Conservation (phyloP, 2,888 invertebrate genomes). For the Pegoplata infirma region DNA sequence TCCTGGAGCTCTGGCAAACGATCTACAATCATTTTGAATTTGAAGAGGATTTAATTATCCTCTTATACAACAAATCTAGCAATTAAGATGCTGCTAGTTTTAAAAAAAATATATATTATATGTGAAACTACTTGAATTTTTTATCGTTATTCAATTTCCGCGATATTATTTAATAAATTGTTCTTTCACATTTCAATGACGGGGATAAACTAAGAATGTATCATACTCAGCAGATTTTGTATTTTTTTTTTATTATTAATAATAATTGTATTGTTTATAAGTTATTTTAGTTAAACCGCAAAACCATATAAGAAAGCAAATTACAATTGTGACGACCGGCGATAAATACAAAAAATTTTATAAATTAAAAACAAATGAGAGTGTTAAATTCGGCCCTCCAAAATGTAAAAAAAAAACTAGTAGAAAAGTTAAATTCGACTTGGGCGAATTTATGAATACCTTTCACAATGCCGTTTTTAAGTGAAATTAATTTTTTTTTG, state of each 20-base stretch:
- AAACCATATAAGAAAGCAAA: neutral
- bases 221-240: neutral
- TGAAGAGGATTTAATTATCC: neutral
- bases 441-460: too few relatives aligned
- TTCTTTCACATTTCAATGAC: slow-evolving; percentile 33
- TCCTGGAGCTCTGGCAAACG: slow-evolving; percentile 57
- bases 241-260: neutral
- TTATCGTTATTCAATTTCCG: neutral
- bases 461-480: too few relatives aligned
- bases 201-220: slow-evolving; percentile 48
- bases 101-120: neutral
- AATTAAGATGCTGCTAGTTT: neutral
- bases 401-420: too few relatives aligned
- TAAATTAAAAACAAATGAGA: too few relatives aligned
- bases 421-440: too few relatives aligned
- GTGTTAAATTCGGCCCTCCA: too few relatives aligned
- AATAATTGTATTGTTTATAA: neutral
- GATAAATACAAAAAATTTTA: neutral
- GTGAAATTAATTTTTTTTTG: too few relatives aligned
- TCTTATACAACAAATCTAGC: neutral
- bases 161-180: neutral
- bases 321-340: neutral
- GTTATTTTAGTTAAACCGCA: neutral
- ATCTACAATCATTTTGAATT: slow-evolving; percentile 47
- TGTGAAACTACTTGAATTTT: too few relatives aligned